Conservation (phyloP, 2,888 invertebrate species). For the Balanococcus diminutus region DNA sequence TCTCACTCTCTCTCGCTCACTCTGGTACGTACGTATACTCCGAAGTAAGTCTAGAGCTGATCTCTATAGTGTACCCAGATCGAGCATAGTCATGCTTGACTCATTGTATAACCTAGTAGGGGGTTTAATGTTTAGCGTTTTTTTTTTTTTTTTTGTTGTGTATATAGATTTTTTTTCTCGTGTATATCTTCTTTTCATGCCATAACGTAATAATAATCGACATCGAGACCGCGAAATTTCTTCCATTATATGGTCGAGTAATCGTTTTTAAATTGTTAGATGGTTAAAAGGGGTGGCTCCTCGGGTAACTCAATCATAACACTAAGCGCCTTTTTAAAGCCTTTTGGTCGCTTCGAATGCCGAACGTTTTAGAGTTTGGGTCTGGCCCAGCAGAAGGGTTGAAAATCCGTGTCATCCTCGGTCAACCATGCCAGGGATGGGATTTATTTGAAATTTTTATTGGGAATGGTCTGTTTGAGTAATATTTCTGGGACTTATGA, state of each 20-base stretch:
- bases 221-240: slow-evolving; percentile 1
- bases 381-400: neutral
- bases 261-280: slow-evolving; percentile 18
- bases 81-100: slow-evolving; percentile 53
- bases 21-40: neutral
- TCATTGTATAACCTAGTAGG: slow-evolving; percentile 54
- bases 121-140: slow-evolving; percentile 50
- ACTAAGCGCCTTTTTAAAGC: neutral
- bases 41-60: neutral
- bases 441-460: too few species aligned
- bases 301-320: neutral
- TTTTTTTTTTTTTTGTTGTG: slow-evolving; percentile 38
- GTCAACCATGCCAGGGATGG: too few species aligned
- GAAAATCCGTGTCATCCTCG: neutral
- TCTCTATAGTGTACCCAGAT: neutral
- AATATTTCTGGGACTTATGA: too few species aligned
- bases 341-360: too few species aligned
- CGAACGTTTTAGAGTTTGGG: neutral
- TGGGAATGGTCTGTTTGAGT: too few species aligned
- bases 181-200: neutral
- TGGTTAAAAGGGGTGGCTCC: slow-evolving; percentile 4
- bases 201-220: neutral
- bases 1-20: neutral
- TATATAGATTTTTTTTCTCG: neutral
- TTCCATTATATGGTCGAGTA: slow-evolving; percentile 26